Conservation (phyloP, 2,113 vertebrate genomes). For the Rhizomys pruinosus region DNA sequence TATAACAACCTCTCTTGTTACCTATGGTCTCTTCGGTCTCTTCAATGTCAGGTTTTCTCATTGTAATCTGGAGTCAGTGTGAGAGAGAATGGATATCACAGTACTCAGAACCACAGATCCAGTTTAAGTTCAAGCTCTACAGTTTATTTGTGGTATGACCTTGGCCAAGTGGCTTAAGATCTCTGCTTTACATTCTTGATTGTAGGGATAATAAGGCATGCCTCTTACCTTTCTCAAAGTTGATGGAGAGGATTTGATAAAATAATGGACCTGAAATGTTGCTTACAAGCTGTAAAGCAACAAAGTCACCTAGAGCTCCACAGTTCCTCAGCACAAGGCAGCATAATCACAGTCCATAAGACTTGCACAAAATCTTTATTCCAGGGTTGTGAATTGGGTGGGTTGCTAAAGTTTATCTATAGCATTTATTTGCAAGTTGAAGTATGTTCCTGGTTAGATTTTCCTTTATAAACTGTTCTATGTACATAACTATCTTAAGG, state of each 20-base stretch:
- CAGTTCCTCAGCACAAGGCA: background rate
- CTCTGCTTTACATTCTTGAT: constrained; percentile 33
- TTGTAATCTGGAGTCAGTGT: background rate
- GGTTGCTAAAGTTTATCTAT: background rate
- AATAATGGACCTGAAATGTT: constrained; percentile 34
- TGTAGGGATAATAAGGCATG: background rate
- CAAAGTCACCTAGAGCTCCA: background rate
- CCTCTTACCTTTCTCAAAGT: background rate
- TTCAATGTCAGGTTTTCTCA: background rate
- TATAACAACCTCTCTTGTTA: constrained; percentile 45
- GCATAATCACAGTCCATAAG: background rate
- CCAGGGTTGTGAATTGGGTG: background rate
- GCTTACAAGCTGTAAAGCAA: background rate
- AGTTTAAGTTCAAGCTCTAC: constrained; percentile 8
- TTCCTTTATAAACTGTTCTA: constrained; percentile 15
- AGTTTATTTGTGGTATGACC: constrained; percentile 17
- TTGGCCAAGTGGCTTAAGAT: constrained; percentile 52
- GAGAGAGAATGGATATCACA: background rate
- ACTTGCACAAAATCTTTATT: background rate
- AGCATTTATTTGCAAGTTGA: background rate
- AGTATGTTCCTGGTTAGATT: background rate
- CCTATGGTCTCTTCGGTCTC: background rate
- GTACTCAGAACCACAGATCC: background rate
- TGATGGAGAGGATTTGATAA: constrained; percentile 61
- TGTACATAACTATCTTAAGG: background rate